These are phyloP conservation scores for Augiades crinisus DNA, from an alignment of 2,888 invertebrate species.

Conservation along the genomic window DNA sequence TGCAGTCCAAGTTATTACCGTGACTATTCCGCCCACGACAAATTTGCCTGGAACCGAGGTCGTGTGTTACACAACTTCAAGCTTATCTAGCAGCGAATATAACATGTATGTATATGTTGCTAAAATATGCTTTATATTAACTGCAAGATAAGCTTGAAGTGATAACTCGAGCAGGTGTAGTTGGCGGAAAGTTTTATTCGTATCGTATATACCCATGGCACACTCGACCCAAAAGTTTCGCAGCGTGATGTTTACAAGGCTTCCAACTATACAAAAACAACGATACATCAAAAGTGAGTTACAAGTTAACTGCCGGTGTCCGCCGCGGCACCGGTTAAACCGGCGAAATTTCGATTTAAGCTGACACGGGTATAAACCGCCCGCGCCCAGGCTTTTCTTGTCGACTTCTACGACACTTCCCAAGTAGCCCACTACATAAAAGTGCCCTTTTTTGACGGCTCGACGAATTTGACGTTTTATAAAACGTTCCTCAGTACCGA, in stretches of 20 bases:
- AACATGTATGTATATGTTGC: conserved; percentile 10
- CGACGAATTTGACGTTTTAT: conserved; percentile 13
- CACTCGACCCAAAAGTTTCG: conserved; percentile 29
- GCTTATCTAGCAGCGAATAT: conserved; percentile 32
- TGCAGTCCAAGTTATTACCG: conserved; percentile 24
- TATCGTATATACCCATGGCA: conserved; percentile 24
- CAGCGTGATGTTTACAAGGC: conserved; percentile 61
- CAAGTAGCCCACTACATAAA: conserved; percentile 36
- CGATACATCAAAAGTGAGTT: conserved; percentile 77
- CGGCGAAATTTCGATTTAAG: conserved; percentile 61
- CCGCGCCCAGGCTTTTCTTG: conserved; percentile 41
- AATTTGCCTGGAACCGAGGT: conserved; percentile 33
- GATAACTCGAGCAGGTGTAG: conserved; percentile 32
- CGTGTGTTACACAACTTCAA: conserved; percentile 31
- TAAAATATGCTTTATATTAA: conserved; percentile 23
- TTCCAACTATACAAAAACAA: conserved; percentile 68
- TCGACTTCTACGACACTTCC: conserved; percentile 53
- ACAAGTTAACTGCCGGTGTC: conserved; percentile 67
- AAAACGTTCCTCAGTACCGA: conserved; percentile 28
- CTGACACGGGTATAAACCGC: conserved; percentile 54
- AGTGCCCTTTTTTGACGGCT: conserved; percentile 19
- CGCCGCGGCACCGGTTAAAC: conserved; percentile 52
- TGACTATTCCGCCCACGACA: conserved; percentile 30
- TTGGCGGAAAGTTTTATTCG: conserved; percentile 30
- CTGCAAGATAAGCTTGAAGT: conserved; percentile 23